phyloP scores from a whole-genome alignment of 2,797 vertebrate species.

The Ciconia nigra region DNA sequence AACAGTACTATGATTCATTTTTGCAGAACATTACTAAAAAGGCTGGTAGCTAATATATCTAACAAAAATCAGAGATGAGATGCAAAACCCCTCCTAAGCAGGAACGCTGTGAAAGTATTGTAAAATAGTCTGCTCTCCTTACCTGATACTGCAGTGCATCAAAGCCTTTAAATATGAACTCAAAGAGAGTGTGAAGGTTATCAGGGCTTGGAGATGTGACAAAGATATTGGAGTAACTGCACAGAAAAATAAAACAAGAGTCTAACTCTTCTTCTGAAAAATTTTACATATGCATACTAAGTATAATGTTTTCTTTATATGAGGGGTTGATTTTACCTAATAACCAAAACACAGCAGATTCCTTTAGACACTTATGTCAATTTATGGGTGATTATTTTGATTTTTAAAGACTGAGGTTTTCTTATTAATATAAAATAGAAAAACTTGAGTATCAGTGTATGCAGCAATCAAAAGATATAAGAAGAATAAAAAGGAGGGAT shows the following conservation, averaged over 20 bases:
- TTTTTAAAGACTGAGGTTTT: not conserved
- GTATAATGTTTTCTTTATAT: not conserved
- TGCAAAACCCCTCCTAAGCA: not conserved
- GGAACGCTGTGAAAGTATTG: fast-evolving
- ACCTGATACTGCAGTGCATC: slow-evolving; percentile 96
- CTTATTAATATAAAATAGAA: not conserved
- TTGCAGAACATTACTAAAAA: not conserved
- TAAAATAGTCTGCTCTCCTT: not conserved
- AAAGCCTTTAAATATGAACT: slow-evolving; percentile 98
- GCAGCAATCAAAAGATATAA: not conserved
- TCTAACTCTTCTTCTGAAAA: not conserved
- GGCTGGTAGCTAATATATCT: not conserved
- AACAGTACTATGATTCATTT: not conserved
- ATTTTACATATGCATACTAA: not conserved
- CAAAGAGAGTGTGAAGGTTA: slow-evolving; percentile 96
- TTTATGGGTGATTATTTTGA: not conserved
- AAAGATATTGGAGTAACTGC: slow-evolving; percentile 97
- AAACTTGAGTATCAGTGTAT: not conserved
- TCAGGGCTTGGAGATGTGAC: slow-evolving; percentile 97
- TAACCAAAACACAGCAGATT: not conserved
- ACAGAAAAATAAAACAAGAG: not conserved
- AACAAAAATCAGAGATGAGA: not conserved
- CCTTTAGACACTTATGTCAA: not conserved
- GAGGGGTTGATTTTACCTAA: not conserved
- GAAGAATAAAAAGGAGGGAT: not conserved